Conservation (phyloP, 2,113 vertebrate genomes). For the Apistogramma diplotaenia region DNA sequence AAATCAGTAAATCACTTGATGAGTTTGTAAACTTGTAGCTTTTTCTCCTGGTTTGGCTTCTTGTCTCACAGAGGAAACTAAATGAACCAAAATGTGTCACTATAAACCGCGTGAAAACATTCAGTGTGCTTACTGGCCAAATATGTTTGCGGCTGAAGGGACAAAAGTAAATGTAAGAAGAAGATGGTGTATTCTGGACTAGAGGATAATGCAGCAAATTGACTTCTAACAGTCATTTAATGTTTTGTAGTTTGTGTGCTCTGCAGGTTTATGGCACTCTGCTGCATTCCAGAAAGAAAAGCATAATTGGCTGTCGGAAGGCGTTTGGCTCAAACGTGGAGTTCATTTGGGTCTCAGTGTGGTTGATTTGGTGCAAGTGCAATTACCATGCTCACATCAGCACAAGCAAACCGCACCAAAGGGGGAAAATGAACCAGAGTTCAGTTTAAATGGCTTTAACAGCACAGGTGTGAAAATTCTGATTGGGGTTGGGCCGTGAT, state of each 20-base stretch:
- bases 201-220: neutral
- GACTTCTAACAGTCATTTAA: no score
- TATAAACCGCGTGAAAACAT: neutral
- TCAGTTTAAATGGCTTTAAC: neutral
- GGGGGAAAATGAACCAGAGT: neutral
- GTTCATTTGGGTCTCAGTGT: neutral
- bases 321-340: neutral
- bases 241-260: neutral
- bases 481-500: neutral
- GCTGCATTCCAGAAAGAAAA: neutral
- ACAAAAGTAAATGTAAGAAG: neutral
- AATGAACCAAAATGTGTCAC: fast-evolving
- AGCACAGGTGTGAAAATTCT: neutral
- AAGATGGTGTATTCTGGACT: neutral
- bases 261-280: neutral
- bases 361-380: neutral
- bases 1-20: neutral
- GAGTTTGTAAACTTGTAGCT: neutral
- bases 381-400: neutral
- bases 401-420: neutral
- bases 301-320: neutral
- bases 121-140: neutral
- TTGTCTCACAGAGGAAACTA: neutral
- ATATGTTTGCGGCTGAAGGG: neutral
- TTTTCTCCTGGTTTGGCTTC: neutral